phyloP scores from a whole-genome alignment of 2,113 vertebrate genomes.

The Erythrocercus mccallii region DNA sequence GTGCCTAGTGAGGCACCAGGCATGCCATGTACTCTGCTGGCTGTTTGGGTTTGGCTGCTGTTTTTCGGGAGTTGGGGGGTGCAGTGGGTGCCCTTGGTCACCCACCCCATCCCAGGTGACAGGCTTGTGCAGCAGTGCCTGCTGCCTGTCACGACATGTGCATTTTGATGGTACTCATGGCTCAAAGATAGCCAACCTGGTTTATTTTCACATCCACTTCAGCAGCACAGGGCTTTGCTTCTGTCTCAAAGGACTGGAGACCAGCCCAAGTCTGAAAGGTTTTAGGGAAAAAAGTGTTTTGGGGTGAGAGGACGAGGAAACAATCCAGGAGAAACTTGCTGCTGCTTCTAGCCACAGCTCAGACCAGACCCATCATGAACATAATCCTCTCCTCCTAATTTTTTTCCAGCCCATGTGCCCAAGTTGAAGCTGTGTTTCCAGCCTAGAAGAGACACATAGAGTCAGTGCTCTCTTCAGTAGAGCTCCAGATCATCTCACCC shows the following conservation, averaged over 20 bases:
- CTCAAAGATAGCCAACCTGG: background rate
- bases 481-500: background rate
- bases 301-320: background rate
- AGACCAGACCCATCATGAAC: background rate
- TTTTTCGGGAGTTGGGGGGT: background rate
- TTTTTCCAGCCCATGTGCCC: background rate
- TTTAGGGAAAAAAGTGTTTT: background rate
- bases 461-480: background rate
- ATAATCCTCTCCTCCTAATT: background rate
- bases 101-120: background rate
- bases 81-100: background rate
- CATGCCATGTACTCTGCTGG: fast-evolving
- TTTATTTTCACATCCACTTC: background rate
- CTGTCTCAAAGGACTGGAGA: background rate
- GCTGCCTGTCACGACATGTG: background rate
- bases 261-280: background rate
- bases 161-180: background rate
- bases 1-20: background rate
- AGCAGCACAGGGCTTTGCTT: fast-evolving
- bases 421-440: background rate
- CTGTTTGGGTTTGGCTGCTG: background rate
- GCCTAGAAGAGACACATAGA: fast-evolving
- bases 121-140: background rate
- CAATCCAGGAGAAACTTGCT: background rate
- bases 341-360: background rate